Conservation (phyloP, 2,888 invertebrate genomes). For the Sesamia inferens region DNA sequence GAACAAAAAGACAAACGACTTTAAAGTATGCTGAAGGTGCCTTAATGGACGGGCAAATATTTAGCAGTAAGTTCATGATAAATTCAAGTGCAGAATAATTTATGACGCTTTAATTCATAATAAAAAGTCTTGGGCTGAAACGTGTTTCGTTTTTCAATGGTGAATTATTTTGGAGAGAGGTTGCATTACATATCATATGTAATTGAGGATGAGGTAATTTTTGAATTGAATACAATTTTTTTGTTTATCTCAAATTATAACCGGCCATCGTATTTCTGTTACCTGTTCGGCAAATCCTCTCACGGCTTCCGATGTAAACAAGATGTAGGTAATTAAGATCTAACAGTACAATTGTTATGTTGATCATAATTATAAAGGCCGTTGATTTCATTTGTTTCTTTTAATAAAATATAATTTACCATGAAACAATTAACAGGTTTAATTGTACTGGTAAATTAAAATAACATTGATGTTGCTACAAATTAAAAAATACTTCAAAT, state of each 20-base stretch:
- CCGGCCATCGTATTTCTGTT: background rate
- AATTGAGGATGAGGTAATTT: slow-evolving; percentile 28
- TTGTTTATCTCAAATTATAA: slow-evolving; percentile 6
- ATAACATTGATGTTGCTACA: background rate
- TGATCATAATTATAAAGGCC: background rate
- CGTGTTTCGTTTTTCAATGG: slow-evolving; percentile 64
- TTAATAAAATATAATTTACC: slow-evolving; percentile 1
- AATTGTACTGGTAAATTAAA: background rate
- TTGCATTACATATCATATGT: slow-evolving; percentile 27
- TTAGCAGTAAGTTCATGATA: slow-evolving; percentile 68
- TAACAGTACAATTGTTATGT: background rate
- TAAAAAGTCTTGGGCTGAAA: slow-evolving; percentile 65
- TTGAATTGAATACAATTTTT: slow-evolving; percentile 6
- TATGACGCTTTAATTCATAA: slow-evolving; percentile 79
- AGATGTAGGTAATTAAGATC: background rate
- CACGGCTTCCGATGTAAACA: background rate
- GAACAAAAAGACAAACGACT: slow-evolving; percentile 65
- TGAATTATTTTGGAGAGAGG: slow-evolving; percentile 28
- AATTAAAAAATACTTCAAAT: slow-evolving; percentile 20
- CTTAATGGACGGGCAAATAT: slow-evolving; percentile 67
- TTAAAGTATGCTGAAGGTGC: slow-evolving; percentile 69
- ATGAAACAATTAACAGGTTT: background rate
- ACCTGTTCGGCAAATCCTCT: background rate
- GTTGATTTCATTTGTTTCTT: background rate
- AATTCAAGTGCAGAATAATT: slow-evolving; percentile 76